These are phyloP conservation scores for Panulirus ornatus DNA, from an alignment of 1,140 invertebrate genomes.

Conservation along the genomic window DNA sequence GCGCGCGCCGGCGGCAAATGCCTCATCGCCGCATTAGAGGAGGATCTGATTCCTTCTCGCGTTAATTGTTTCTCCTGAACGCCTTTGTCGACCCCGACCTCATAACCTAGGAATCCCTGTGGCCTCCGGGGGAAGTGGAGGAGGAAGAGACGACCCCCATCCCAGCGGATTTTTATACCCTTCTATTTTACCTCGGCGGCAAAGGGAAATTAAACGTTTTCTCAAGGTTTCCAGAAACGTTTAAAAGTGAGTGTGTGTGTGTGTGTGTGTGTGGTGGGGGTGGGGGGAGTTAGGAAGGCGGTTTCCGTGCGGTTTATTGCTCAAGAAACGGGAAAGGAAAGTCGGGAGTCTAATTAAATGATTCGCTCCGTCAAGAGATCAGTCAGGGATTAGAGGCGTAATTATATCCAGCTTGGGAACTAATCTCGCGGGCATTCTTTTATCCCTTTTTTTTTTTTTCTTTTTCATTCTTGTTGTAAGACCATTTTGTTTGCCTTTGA, in stretches of 20 bases:
- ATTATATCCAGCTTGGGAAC: not conserved
- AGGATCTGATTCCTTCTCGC: constrained; percentile 7
- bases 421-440: not conserved
- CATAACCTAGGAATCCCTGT: constrained; percentile 6
- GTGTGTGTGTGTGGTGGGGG: not conserved
- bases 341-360: constrained; percentile 2
- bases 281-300: too few relatives aligned
- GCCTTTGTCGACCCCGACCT: not conserved
- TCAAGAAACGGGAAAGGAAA: not conserved
- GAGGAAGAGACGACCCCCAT: too few relatives aligned
- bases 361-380: not conserved
- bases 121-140: not conserved
- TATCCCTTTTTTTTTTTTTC: not conserved
- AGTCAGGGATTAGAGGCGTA: not conserved
- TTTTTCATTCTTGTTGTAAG: too few relatives aligned
- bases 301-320: not conserved
- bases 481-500: too few relatives aligned
- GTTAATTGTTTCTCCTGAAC: constrained; percentile 16
- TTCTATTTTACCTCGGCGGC: not conserved
- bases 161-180: not conserved
- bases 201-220: constrained; percentile 20
- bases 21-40: constrained; percentile 1
- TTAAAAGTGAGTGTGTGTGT: not conserved
- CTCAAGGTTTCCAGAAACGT: not conserved
- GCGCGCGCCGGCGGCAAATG: not conserved